Conservation (phyloP, 2,888 invertebrate species). For the Julus scandinavius region DNA sequence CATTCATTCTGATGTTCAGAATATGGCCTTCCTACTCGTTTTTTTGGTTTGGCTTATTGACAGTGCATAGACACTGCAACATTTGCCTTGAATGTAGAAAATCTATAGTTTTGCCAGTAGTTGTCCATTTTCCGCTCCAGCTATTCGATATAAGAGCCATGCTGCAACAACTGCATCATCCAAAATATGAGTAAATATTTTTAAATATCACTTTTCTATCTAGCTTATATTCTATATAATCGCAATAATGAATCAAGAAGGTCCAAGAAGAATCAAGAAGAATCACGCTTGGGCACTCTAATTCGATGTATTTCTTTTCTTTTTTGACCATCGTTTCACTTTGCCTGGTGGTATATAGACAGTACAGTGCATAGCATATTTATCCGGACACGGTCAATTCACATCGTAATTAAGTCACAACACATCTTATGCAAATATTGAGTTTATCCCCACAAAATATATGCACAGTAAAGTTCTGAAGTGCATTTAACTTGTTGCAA, state of each 20-base stretch:
- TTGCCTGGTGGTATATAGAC: background rate
- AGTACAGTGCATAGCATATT: too few species aligned
- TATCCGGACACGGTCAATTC: too few species aligned
- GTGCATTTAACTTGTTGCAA: too few species aligned
- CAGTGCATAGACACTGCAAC: background rate
- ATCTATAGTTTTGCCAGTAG: background rate
- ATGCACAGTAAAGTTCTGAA: too few species aligned
- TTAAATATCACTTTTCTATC: slow-evolving; percentile 59
- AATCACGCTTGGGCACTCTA: slow-evolving; percentile 57
- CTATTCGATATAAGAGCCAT: slow-evolving; percentile 26
- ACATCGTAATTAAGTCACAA: too few species aligned
- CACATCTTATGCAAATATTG: too few species aligned
- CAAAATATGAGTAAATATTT: slow-evolving; percentile 69
- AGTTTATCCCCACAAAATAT: too few species aligned
- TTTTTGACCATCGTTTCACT: slow-evolving; percentile 14
- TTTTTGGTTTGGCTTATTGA: background rate
- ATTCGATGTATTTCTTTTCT: slow-evolving; percentile 21
- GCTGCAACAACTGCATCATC: background rate
- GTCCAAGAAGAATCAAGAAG: slow-evolving; percentile 58
- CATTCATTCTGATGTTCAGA: background rate
- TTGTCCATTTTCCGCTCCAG: background rate
- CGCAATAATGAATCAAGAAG: slow-evolving; percentile 48
- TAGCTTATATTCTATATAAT: slow-evolving; percentile 52
- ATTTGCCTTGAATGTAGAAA: background rate
- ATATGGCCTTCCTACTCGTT: too few species aligned